A percentile compares a stretch with the other conserved stretches of the same genome.
phyloP scores from a whole-genome alignment of 2,113 vertebrate genomes.

The Coptodon bakossiorum region DNA sequence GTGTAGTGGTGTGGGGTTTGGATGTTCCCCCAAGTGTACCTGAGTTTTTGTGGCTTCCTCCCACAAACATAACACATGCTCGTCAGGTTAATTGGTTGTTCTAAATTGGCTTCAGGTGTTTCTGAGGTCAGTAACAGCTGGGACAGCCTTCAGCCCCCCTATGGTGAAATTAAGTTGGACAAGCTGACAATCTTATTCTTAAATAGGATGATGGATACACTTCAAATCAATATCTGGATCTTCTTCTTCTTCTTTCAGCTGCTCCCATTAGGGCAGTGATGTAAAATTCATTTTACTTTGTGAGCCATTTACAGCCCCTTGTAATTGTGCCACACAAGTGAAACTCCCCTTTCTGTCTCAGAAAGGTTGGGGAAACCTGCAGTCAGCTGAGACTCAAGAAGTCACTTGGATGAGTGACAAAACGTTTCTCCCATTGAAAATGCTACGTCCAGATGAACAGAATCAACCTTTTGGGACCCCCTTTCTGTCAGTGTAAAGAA shows the following conservation, averaged over 20 bases:
- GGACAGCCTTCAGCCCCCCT: background rate
- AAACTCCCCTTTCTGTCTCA: background rate
- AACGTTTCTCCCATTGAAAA: background rate
- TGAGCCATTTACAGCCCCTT: background rate
- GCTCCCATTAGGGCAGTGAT: background rate
- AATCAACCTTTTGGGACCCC: background rate
- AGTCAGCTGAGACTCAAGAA: background rate
- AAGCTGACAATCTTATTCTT: background rate
- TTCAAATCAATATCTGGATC: background rate
- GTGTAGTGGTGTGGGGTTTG: background rate
- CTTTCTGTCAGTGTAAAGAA: background rate
- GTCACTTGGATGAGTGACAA: background rate
- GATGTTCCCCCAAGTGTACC: background rate
- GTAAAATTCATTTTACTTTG: fast-evolving
- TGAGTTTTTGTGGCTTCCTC: background rate
- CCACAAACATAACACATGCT: background rate
- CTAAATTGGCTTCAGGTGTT: background rate
- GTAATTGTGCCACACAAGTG: background rate
- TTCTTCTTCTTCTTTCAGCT: background rate
- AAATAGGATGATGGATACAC: background rate
- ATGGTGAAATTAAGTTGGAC: background rate
- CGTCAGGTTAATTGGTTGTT: background rate
- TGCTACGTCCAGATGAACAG: fast-evolving
- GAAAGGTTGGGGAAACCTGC: background rate
- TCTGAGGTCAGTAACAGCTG: background rate